Conservation (phyloP, 2,113 vertebrate genomes). For the Grammomys surdaster region DNA sequence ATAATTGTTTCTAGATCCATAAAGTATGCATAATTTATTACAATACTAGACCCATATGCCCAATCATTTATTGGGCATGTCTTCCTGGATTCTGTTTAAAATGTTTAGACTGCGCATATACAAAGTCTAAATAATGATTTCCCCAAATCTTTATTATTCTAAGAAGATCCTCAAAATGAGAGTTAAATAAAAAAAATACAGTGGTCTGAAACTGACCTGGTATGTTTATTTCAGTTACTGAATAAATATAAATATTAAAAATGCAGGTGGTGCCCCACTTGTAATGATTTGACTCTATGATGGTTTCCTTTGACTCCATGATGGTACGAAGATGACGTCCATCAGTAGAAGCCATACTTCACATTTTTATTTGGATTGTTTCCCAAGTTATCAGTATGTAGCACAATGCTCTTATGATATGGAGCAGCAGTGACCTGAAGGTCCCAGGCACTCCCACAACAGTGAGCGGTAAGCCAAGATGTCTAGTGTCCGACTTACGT, state of each 20-base stretch:
- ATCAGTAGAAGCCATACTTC: not conserved
- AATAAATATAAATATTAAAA: constrained; percentile 4
- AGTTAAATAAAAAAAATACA: not conserved
- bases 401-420: too few relatives aligned
- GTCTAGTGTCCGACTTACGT: not conserved
- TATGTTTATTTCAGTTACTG: not conserved
- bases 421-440: not conserved
- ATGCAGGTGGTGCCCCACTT: not conserved
- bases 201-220: not conserved
- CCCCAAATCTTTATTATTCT: not conserved
- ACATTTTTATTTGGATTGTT: not conserved
- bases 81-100: not conserved
- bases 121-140: not conserved
- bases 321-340: not conserved
- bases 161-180: constrained; percentile 1
- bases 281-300: not conserved
- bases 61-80: not conserved
- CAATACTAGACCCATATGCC: not conserved
- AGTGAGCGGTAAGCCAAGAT: not conserved
- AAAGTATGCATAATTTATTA: not conserved
- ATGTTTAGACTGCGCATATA: not conserved
- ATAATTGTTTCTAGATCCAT: not conserved
- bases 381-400: not conserved
- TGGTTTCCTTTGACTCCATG: not conserved
- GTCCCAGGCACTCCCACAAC: not conserved